Conservation (phyloP, 2,888 invertebrate genomes). For the Caenorhabditis imperialis region DNA sequence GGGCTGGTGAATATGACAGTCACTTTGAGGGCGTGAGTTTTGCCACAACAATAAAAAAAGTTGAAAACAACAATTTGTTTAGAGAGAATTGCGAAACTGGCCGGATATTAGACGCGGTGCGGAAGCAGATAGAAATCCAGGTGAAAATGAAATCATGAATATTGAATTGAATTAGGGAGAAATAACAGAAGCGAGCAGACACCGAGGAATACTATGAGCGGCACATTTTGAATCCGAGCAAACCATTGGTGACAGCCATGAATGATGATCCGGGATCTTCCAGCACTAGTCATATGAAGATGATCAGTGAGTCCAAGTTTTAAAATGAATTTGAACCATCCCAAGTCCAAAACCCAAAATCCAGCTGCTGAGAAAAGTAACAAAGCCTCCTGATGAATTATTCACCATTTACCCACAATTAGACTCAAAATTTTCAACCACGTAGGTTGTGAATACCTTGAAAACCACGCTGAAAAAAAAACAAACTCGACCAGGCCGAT, state of each 20-base stretch:
- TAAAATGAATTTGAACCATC: no score
- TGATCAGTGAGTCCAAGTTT: slow-evolving; percentile 43
- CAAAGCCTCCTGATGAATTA: no score
- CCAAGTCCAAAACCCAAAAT: no score
- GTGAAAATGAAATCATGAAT: slow-evolving; percentile 28
- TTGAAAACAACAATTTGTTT: neutral
- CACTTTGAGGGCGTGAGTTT: slow-evolving; percentile 54
- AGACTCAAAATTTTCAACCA: no score
- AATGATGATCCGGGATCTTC: slow-evolving; percentile 52
- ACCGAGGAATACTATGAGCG: slow-evolving; percentile 70
- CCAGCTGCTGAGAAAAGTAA: no score
- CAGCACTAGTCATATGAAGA: slow-evolving; percentile 27
- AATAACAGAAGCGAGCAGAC: slow-evolving; percentile 70
- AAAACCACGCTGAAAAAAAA: neutral
- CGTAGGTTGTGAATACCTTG: no score
- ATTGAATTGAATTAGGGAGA: neutral
- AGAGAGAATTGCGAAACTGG: slow-evolving; percentile 46
- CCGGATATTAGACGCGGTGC: slow-evolving; percentile 47
- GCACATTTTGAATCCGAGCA: slow-evolving; percentile 62
- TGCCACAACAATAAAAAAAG: neutral
- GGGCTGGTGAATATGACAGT: slow-evolving; percentile 59
- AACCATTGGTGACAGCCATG: slow-evolving; percentile 55
- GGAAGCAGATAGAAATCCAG: slow-evolving; percentile 51
- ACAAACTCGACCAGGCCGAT: neutral
- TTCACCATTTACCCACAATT: no score